Percentiles rank a stretch among this genome's conserved stretches.
phyloP scores from a whole-genome alignment of 1,140 invertebrate genomes.

The Ectropis grisescens region DNA sequence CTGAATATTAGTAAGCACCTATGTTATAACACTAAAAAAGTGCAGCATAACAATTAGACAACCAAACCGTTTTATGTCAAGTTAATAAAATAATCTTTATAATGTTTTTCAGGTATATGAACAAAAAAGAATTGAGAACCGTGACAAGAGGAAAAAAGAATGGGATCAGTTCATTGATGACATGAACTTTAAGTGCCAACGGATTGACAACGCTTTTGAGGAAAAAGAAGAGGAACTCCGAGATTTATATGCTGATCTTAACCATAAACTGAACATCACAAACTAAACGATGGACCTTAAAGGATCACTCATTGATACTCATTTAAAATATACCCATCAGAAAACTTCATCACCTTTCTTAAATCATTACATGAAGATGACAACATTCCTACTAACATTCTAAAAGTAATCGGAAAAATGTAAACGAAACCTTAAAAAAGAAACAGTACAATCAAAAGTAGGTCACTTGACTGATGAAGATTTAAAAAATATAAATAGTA shows the following conservation, averaged over 20 bases:
- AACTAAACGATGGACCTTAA: slow-evolving; percentile 65
- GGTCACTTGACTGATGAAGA: too few relatives aligned
- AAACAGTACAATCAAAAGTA: too few relatives aligned
- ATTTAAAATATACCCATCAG: slow-evolving; percentile 71
- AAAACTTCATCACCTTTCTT: slow-evolving; percentile 67
- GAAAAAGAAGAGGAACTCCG: slow-evolving; percentile 83
- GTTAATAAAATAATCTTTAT: too few relatives aligned
- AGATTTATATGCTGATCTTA: slow-evolving; percentile 80
- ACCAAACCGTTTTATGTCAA: too few relatives aligned
- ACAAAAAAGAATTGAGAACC: slow-evolving; percentile 67
- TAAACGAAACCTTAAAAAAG: too few relatives aligned
- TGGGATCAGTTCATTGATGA: slow-evolving; percentile 83
- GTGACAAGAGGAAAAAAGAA: slow-evolving; percentile 73
- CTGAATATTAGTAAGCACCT: too few relatives aligned
- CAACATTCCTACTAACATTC: slow-evolving; percentile 46
- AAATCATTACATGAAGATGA: slow-evolving; percentile 35
- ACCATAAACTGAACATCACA: slow-evolving; percentile 79
- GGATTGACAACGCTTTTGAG: slow-evolving; percentile 82
- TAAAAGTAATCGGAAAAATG: slow-evolving; percentile 23
- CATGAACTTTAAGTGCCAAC: slow-evolving; percentile 79
- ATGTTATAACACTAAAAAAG: too few relatives aligned
- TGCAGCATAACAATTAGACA: too few relatives aligned
- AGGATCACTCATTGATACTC: slow-evolving; percentile 71
- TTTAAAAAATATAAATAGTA: too few relatives aligned
- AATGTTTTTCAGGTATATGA: slow-evolving; percentile 56